Evolutionary conservation across 2,113 vertebrate genomes (phyloP).

Genomic region (Callionymus lyra): DNA sequence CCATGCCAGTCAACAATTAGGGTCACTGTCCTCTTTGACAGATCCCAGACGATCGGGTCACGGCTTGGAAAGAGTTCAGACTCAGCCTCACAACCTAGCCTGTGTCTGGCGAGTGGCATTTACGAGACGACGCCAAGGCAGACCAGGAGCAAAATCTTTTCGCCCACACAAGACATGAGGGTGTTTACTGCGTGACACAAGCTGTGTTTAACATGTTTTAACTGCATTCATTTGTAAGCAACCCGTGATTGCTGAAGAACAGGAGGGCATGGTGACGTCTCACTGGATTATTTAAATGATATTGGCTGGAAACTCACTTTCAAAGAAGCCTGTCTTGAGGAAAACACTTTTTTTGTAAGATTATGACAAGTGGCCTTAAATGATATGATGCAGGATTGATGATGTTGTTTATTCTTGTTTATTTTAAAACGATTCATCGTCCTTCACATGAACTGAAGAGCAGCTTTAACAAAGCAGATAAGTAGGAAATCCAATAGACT

Average conservation of each 20-base stretch:
- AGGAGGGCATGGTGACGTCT: too few species aligned
- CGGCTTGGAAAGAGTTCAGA: slow-evolving; percentile 7
- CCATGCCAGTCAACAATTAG: slow-evolving; percentile 25
- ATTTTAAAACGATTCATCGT: too few species aligned
- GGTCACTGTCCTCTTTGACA: slow-evolving; percentile 22
- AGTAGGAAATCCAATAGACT: too few species aligned
- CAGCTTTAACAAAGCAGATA: too few species aligned
- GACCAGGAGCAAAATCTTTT: slow-evolving; percentile 1
- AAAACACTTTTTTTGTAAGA: too few species aligned
- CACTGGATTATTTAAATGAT: too few species aligned
- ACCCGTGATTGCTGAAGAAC: not conserved
- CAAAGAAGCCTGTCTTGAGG: too few species aligned
- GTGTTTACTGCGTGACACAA: slow-evolving; percentile 4
- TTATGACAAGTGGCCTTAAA: too few species aligned
- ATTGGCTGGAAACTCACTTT: too few species aligned
- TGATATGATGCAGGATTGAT: too few species aligned
- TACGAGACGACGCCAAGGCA: slow-evolving; percentile 1
- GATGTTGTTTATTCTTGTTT: too few species aligned
- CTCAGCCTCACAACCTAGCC: slow-evolving; percentile 3
- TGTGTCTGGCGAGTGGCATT: slow-evolving; percentile 14
- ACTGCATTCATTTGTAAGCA: slow-evolving; percentile 14
- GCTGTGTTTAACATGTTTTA: slow-evolving; percentile 13
- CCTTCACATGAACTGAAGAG: too few species aligned
- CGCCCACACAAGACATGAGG: not conserved
- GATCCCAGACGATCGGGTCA: slow-evolving; percentile 15